Conservation (phyloP, 2,888 invertebrate genomes). For the Odontocerum albicorne region DNA sequence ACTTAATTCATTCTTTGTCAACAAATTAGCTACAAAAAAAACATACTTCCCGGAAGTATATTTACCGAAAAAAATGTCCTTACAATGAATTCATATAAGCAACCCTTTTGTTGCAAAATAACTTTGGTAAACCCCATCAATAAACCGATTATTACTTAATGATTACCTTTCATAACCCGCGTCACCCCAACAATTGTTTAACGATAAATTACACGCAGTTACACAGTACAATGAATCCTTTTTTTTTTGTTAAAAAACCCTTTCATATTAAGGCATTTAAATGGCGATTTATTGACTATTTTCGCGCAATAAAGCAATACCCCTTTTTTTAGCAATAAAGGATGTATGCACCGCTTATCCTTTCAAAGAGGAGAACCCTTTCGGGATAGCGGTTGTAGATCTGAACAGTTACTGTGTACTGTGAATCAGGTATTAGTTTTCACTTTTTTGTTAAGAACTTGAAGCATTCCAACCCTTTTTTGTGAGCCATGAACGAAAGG, state of each 20-base stretch:
- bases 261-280: conserved; percentile 31
- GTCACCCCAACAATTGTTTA: conserved; percentile 33
- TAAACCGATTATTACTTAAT: conserved; percentile 32
- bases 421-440: conserved; percentile 29
- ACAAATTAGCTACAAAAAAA: conserved; percentile 5
- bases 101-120: conserved; percentile 32
- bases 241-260: conserved; percentile 25
- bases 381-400: conserved; percentile 12
- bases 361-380: conserved; percentile 27
- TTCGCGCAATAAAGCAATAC: conserved; percentile 28
- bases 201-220: conserved; percentile 32
- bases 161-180: conserved; percentile 23
- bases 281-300: conserved; percentile 30
- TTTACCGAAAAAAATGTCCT: conserved; percentile 12
- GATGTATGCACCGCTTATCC: conserved; percentile 8
- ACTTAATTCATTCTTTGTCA: conserved; percentile 1
- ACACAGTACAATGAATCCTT: conserved; percentile 24
- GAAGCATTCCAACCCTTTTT: conserved; percentile 30
- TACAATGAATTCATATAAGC: conserved; percentile 16
- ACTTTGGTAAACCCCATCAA: conserved; percentile 32
- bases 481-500: conserved; percentile 17
- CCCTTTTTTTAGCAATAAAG: conserved; percentile 19
- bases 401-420: conserved; percentile 7
- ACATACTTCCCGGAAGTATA: conserved; percentile 14
- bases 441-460: conserved; percentile 27